phyloP scores from a whole-genome alignment of 92 coral and sea anemone genomes.

The Epizoanthus scotinus region DNA sequence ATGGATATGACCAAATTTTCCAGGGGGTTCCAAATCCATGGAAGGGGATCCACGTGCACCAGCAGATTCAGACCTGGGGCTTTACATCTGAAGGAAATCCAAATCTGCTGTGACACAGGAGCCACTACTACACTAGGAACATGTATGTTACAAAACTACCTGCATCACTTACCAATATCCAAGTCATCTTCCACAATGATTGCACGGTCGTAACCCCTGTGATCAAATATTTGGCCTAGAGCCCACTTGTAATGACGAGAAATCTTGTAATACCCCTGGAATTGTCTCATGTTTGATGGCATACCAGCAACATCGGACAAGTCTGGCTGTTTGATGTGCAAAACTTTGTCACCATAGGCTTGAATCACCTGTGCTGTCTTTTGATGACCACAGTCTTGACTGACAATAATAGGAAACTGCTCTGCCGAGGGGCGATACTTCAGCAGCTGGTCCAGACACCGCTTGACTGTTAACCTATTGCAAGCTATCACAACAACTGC shows the following conservation, averaged over 20 bases:
- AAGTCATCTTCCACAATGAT: slow-evolving; percentile 96
- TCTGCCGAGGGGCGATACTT: slow-evolving; percentile 82
- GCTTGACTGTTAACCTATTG: slow-evolving; percentile 85
- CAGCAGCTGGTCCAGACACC: slow-evolving; percentile 80
- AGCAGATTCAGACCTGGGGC: no score
- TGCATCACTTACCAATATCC: slow-evolving; percentile 76
- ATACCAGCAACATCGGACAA: slow-evolving; percentile 69
- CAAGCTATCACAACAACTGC: slow-evolving; percentile 87
- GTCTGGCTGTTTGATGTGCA: slow-evolving; percentile 82
- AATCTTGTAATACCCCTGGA: slow-evolving; percentile 94
- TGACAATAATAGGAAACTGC: slow-evolving; percentile 86
- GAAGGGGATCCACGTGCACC: no score
- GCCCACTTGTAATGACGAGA: slow-evolving; percentile 97
- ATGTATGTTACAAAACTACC: neutral
- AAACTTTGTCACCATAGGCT: slow-evolving; percentile 68
- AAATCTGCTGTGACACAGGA: neutral
- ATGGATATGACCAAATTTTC: no score
- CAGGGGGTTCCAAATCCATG: neutral
- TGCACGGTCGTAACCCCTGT: slow-evolving; percentile 73
- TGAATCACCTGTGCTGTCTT: slow-evolving; percentile 78
- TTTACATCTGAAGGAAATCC: no score
- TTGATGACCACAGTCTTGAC: slow-evolving; percentile 93
- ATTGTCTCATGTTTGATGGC: slow-evolving; percentile 77
- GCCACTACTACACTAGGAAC: neutral
- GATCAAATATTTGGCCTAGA: slow-evolving; percentile 83